phyloP scores from a whole-genome alignment of 2,888 invertebrate genomes.

The Anticlea derivata region DNA sequence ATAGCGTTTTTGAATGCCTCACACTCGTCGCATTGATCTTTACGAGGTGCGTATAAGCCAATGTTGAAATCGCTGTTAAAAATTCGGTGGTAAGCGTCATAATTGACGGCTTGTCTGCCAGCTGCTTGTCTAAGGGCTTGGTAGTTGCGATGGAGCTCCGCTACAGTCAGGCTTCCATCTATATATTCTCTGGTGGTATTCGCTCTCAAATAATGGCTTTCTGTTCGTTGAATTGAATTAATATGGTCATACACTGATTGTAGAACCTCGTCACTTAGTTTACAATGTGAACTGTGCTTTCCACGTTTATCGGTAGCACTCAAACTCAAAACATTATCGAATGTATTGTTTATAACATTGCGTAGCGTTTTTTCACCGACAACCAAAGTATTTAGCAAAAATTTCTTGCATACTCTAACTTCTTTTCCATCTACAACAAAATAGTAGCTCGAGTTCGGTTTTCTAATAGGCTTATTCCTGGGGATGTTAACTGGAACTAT shows the following conservation, averaged over 20 bases:
- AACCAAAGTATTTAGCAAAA: too few species aligned
- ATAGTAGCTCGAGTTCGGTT: conserved; percentile 34
- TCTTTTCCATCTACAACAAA: conserved; percentile 29
- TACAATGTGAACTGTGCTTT: too few species aligned
- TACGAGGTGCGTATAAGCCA: conserved; percentile 34
- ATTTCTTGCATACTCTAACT: conserved; percentile 13
- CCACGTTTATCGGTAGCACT: conserved; percentile 31
- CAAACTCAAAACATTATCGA: conserved; percentile 19
- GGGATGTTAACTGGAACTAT: conserved; percentile 26
- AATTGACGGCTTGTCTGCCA: conserved; percentile 29
- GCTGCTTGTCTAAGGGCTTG: conserved; percentile 13
- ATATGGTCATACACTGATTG: conserved; percentile 35
- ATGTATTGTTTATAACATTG: conserved; percentile 30
- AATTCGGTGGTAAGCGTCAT: conserved; percentile 20
- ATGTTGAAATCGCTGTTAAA: too few species aligned
- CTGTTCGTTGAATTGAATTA: conserved; percentile 35
- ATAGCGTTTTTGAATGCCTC: conserved; percentile 34
- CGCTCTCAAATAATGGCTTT: conserved; percentile 38
- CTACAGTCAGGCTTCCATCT: conserved; percentile 37
- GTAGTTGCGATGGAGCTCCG: conserved; percentile 37
- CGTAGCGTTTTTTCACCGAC: conserved; percentile 35
- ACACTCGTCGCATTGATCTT: conserved; percentile 39
- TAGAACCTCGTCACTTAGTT: conserved; percentile 16
- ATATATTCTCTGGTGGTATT: conserved; percentile 33
- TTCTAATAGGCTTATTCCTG: too few species aligned